A percentile compares a stretch with the other conserved stretches of the same genome.
phyloP scores from a whole-genome alignment of 2,797 vertebrate species.

The Squalus acanthias region DNA sequence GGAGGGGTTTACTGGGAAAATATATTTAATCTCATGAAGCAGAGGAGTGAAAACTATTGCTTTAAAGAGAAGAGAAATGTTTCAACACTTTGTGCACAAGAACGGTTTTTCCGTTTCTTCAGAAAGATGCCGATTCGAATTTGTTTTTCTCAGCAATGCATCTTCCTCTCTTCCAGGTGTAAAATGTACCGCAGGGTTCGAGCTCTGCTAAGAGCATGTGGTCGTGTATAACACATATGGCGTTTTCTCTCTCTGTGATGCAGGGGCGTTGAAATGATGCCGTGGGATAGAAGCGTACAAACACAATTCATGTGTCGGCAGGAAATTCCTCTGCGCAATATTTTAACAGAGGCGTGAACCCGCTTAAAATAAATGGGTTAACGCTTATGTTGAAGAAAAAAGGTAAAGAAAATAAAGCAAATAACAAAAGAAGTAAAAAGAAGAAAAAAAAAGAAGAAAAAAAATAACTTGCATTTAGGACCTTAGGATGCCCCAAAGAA shows the following conservation, averaged over 20 bases:
- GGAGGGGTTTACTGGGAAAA: not conserved
- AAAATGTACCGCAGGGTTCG: not conserved
- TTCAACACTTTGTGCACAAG: not conserved
- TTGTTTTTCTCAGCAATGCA: not conserved
- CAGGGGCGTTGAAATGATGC: not conserved
- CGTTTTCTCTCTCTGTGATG: not conserved
- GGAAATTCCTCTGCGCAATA: not conserved
- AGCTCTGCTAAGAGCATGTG: not conserved
- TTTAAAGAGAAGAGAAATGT: not conserved
- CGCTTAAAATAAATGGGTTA: not conserved
- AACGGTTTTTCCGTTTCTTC: not conserved
- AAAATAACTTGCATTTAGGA: not conserved
- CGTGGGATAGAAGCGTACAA: not conserved
- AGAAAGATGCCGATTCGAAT: not conserved
- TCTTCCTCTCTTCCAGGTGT: not conserved
- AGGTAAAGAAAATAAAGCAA: no score
- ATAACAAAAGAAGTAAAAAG: not conserved
- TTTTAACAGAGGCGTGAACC: not conserved
- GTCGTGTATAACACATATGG: not conserved
- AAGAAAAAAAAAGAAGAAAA: not conserved
- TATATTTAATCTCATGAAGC: not conserved
- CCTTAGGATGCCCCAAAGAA: not conserved
- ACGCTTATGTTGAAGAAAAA: no score
- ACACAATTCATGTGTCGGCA: not conserved
- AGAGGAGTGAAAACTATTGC: not conserved